Percentiles rank a stretch among this genome's conserved stretches.
Conservation (phyloP, 2,888 invertebrate genomes). For the Anarsia innoxiella region DNA sequence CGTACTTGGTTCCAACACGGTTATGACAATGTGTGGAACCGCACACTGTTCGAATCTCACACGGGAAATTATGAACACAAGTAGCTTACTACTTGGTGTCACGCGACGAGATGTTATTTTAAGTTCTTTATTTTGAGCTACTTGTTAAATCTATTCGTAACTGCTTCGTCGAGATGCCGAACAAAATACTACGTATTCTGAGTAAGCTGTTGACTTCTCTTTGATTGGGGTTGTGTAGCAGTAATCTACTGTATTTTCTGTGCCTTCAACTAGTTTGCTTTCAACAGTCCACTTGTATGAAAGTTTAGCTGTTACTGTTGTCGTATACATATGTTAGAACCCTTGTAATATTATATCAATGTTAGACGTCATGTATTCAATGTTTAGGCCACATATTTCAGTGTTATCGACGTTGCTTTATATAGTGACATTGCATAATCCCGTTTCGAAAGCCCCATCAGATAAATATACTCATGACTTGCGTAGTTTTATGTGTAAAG, state of each 20-base stretch:
- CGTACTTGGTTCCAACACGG: slow-evolving; percentile 8
- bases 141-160: slow-evolving; percentile 1
- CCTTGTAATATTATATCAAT: slow-evolving; percentile 23
- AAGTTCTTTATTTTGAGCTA: slow-evolving; percentile 9
- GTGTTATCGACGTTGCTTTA: slow-evolving; percentile 22
- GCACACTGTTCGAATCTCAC: slow-evolving; percentile 32
- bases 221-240: slow-evolving; percentile 50
- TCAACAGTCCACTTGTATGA: slow-evolving; percentile 41
- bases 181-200: slow-evolving; percentile 19
- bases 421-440: slow-evolving; percentile 23
- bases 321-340: slow-evolving; percentile 26
- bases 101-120: not conserved
- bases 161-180: slow-evolving; percentile 23
- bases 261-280: slow-evolving; percentile 61
- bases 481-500: slow-evolving; percentile 38
- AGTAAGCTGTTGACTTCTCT: slow-evolving; percentile 23
- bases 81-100: not conserved
- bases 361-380: slow-evolving; percentile 12
- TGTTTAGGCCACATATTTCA: slow-evolving; percentile 13
- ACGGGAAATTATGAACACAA: not conserved
- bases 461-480: slow-evolving; percentile 48
- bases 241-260: slow-evolving; percentile 51
- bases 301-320: slow-evolving; percentile 36
- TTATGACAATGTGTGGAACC: slow-evolving; percentile 2
- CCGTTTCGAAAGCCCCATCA: slow-evolving; percentile 23